A percentile compares a stretch with the other conserved stretches of the same genome.
These are phyloP conservation scores for Agrotis puta DNA, from an alignment of 2,888 invertebrate species.

Conservation along the genomic window DNA sequence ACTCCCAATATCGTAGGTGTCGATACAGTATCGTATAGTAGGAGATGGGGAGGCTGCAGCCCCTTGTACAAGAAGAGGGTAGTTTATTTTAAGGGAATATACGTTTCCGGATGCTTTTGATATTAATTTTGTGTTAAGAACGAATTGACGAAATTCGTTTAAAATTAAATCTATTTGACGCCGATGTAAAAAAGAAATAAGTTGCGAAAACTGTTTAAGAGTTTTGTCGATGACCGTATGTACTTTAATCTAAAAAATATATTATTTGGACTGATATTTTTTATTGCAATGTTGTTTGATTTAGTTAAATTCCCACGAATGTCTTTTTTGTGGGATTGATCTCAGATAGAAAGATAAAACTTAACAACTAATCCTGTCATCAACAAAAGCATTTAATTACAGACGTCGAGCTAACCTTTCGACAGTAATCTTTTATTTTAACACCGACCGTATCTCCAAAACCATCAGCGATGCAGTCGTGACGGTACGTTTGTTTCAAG, in stretches of 20 bases:
- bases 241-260: neutral
- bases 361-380: conserved; percentile 6
- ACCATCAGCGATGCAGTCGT: conserved; percentile 19
- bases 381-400: conserved; percentile 22
- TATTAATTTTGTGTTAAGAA: no score
- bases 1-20: conserved; percentile 54
- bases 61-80: neutral
- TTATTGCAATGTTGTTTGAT: neutral
- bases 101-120: neutral
- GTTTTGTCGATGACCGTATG: conserved; percentile 9
- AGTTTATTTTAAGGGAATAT: neutral
- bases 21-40: conserved; percentile 37
- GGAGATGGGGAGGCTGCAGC: conserved; percentile 7
- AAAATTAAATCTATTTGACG: no score
- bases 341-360: no score
- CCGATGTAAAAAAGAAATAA: no score
- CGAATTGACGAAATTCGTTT: no score
- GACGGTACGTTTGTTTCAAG: conserved; percentile 18
- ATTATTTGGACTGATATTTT: no score
- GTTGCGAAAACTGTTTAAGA: neutral
- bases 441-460: conserved; percentile 26
- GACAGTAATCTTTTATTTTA: conserved; percentile 5
- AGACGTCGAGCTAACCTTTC: neutral
- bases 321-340: neutral
- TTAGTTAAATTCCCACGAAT: neutral